Conservation (phyloP, 2,113 vertebrate genomes). For the Rhadina sibilatrix region DNA sequence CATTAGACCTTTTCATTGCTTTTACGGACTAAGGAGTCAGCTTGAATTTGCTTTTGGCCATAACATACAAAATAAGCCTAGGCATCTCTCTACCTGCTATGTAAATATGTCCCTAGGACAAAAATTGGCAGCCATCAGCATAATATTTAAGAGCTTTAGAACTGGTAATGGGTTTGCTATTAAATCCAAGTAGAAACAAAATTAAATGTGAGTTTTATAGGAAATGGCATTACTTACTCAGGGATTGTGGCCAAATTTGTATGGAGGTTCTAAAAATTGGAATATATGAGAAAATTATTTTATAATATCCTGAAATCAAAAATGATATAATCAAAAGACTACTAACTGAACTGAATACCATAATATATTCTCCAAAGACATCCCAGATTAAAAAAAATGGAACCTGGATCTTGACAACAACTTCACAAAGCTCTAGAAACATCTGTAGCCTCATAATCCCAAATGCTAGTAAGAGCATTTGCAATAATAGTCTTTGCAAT, state of each 20-base stretch:
- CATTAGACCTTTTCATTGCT: background rate
- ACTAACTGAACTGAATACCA: background rate
- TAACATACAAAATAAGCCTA: background rate
- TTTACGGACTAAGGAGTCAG: background rate
- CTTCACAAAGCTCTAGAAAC: background rate
- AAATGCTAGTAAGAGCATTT: background rate
- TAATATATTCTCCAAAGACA: background rate
- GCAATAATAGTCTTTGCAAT: background rate
- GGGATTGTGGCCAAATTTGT: background rate
- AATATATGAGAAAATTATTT: background rate
- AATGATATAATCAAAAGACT: background rate
- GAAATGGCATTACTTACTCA: background rate
- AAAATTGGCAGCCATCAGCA: background rate
- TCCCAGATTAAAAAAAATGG: background rate
- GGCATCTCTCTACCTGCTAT: background rate
- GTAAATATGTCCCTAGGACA: background rate
- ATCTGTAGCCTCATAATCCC: background rate
- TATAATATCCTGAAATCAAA: background rate
- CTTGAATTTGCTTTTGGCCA: background rate
- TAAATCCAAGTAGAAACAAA: slow-evolving; percentile 19
- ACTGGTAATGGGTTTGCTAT: background rate
- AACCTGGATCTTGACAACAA: background rate
- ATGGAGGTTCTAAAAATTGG: background rate
- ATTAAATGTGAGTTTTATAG: background rate
- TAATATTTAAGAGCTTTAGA: background rate